Percentiles rank a stretch among this genome's conserved stretches.
phyloP scores from a whole-genome alignment of 2,797 vertebrate species.

The Crax fasciolata region DNA sequence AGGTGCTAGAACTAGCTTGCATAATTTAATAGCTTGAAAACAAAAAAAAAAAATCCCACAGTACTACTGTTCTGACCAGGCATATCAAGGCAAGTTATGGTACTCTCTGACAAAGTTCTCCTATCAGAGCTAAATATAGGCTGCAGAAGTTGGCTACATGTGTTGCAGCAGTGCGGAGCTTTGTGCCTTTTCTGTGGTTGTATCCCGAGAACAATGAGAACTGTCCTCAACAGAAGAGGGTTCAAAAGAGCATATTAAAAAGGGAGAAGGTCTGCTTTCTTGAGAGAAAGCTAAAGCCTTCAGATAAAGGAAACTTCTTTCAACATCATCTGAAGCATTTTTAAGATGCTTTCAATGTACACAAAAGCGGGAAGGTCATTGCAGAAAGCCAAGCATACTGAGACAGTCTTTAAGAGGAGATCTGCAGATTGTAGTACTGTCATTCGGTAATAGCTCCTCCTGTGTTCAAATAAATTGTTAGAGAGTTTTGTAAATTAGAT shows the following conservation, averaged over 20 bases:
- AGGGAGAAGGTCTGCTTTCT: background rate
- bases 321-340: background rate
- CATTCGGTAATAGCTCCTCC: background rate
- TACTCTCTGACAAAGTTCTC: background rate
- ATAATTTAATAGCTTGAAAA: background rate
- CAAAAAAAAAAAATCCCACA: background rate
- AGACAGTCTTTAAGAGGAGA: background rate
- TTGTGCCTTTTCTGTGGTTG: background rate
- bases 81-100: background rate
- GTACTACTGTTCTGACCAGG: background rate
- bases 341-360: background rate
- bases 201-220: background rate
- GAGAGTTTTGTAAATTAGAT: constrained; percentile 73
- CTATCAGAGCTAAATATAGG: background rate
- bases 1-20: background rate
- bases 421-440: background rate
- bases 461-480: constrained; percentile 48
- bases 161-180: background rate
- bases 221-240: background rate
- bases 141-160: background rate
- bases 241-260: background rate
- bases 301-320: background rate
- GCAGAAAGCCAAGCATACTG: background rate
- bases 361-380: background rate
- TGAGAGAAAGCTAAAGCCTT: background rate